phyloP scores from a whole-genome alignment of 30 jellyfish, hydroid and myxozoan genomes.

The Hydractinia echinata region DNA sequence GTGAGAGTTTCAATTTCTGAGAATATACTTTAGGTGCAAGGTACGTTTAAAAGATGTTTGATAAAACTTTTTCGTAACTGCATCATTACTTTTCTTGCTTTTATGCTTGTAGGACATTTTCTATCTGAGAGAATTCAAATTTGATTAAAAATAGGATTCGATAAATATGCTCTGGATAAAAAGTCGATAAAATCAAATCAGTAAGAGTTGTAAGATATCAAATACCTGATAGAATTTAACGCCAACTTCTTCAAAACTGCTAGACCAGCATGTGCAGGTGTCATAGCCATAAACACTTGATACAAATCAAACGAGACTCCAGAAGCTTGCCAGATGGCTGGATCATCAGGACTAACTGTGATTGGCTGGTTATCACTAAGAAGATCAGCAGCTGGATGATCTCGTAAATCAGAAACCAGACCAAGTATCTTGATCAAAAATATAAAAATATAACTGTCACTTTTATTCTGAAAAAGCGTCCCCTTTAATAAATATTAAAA shows the following conservation, averaged over 20 bases:
- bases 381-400: constrained; percentile 13
- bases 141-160: too few relatives aligned
- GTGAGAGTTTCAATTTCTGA: too few relatives aligned
- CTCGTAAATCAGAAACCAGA: constrained; percentile 42
- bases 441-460: not conserved
- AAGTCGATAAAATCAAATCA: too few relatives aligned
- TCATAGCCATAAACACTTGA: constrained; percentile 77
- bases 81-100: too few relatives aligned
- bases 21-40: too few relatives aligned
- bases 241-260: constrained; percentile 63
- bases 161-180: too few relatives aligned
- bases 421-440: constrained; percentile 46
- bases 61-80: too few relatives aligned
- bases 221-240: constrained; percentile 63
- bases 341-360: constrained; percentile 74
- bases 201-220: not conserved
- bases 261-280: constrained; percentile 57
- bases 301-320: constrained; percentile 67
- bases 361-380: constrained; percentile 49
- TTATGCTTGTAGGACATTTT: too few relatives aligned
- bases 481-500: too few relatives aligned
- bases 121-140: too few relatives aligned
- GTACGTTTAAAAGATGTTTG: too few relatives aligned
- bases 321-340: constrained; percentile 72
- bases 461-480: too few relatives aligned